Evolutionary conservation across 2,888 invertebrate species (phyloP), one percentile per base, ranked within the genome.

Genomic region (Bimastos eiseni): DNA sequence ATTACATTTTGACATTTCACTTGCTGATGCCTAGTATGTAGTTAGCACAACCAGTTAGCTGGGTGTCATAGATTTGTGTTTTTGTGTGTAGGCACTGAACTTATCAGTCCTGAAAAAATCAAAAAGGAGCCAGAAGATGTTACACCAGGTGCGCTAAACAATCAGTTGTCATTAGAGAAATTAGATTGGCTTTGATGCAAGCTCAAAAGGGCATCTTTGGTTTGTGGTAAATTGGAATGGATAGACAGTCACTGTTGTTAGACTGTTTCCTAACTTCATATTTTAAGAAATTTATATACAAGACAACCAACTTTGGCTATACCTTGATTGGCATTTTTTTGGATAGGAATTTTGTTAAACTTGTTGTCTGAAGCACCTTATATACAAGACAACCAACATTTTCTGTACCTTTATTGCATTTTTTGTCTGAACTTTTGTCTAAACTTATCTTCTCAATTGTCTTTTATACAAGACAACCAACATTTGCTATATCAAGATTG

Each of bases 51-150:
- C 55, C 13, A 13, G 24, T 1, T 55, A 24, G 8, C n/a, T 70
- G n/a, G 70, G n/a, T 70, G 49, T 70, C n/a, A n/a, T 36, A 5
- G 36, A 36, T 24, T 34, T 36, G 34, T 34, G 1, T 84, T 4
- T 83, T 36, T 36, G 34, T 86, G 8, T 86, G 86, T 37, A 86
- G 86, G 86, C 15, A 86, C 86, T 86, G 86, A 86, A 13, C 86
- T 86, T 86, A 86, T 86, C 86, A 86, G 86, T 37, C 86, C 86
- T 37, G 86, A 86, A 24, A 86, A 86, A 36, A 86, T 86, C 21
- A 86, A 86, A 19, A 86, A 86, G 37, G 86, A 86, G 86, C 86
- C 86, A 34, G 86, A 86, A 37, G 86, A 86, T 37, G 37, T 19
- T 13, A 70, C n/a, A 70, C n/a, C 70, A n/a, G 70, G 70, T 70